A percentile compares a stretch with the other conserved stretches of the same genome.
These are phyloP conservation scores for Halcyon badia DNA, from an alignment of 2,797 vertebrate species.

Conservation along the genomic window DNA sequence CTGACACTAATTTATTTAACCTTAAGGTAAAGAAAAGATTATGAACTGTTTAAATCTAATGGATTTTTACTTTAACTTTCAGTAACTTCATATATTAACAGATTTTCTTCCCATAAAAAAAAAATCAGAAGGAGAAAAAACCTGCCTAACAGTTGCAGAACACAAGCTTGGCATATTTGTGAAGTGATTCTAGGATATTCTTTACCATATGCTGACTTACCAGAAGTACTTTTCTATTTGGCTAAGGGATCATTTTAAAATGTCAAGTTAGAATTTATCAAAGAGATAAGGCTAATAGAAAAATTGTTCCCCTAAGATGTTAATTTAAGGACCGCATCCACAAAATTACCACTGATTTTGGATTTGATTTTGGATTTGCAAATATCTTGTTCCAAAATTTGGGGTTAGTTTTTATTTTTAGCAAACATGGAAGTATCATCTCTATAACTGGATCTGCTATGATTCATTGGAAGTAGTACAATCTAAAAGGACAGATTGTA, in stretches of 20 bases:
- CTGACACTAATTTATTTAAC: conserved; percentile 15
- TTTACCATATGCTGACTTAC: conserved; percentile 74
- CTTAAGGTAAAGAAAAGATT: not conserved
- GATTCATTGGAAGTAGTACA: conserved; percentile 57
- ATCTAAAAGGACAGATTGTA: conserved; percentile 45
- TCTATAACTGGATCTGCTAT: conserved; percentile 53
- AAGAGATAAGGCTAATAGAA: conserved; percentile 50
- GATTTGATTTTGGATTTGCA: not conserved
- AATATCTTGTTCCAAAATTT: conserved; percentile 40
- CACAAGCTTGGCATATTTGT: conserved; percentile 70
- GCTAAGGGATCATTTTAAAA: conserved; percentile 68
- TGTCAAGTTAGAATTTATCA: conserved; percentile 55
- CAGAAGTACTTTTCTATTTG: conserved; percentile 64
- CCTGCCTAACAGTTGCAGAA: conserved; percentile 61
- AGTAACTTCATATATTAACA: conserved; percentile 44
- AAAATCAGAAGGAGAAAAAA: conserved; percentile 29
- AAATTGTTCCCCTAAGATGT: conserved; percentile 21
- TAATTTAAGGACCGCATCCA: conserved; percentile 23
- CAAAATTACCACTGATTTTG: not conserved
- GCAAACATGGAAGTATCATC: conserved; percentile 51
- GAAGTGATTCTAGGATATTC: conserved; percentile 73
- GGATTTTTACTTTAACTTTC: conserved; percentile 25
- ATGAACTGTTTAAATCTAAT: not conserved
- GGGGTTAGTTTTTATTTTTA: conserved; percentile 62
- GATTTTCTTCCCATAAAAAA: conserved; percentile 65